A percentile compares a stretch with the other conserved stretches of the same genome.
phyloP scores from a whole-genome alignment of 2,888 invertebrate genomes.

The Machimus atricapillus region DNA sequence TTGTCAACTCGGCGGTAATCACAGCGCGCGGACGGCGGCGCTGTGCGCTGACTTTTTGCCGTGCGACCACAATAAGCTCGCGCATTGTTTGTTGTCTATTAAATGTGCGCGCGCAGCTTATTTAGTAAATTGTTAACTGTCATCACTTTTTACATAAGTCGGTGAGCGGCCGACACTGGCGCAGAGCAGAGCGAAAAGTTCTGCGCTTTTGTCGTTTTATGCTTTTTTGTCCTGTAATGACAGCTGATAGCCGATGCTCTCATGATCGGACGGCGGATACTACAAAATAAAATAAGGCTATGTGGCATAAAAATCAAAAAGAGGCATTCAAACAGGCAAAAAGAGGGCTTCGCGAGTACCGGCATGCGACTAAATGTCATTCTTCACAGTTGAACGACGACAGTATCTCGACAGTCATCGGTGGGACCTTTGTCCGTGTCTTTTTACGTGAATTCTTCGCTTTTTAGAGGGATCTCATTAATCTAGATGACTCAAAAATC shows the following conservation, averaged over 20 bases:
- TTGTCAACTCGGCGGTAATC: background rate
- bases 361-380: slow-evolving; percentile 23
- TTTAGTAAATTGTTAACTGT: slow-evolving; percentile 31
- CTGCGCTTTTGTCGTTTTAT: background rate
- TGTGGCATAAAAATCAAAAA: background rate
- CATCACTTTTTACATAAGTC: slow-evolving; percentile 19
- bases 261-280: background rate
- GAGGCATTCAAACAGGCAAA: background rate
- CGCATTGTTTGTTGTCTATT: slow-evolving; percentile 13
- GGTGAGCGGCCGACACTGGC: background rate
- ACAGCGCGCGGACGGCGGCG: background rate
- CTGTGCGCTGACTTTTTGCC: background rate
- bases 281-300: background rate
- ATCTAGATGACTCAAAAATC: slow-evolving; percentile 30
- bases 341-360: background rate
- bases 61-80: background rate
- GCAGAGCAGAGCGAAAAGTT: background rate
- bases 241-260: slow-evolving; percentile 12
- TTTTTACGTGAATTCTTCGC: background rate
- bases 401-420: slow-evolving; percentile 28
- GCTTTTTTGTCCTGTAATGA: background rate
- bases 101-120: slow-evolving; percentile 23
- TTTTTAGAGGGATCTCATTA: slow-evolving; percentile 27
- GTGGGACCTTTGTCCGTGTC: background rate
- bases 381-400: slow-evolving; percentile 15